Percentiles rank a stretch among this genome's conserved stretches.
Conservation (phyloP, 2,888 invertebrate species). For the Drosophila subsilvestris region DNA sequence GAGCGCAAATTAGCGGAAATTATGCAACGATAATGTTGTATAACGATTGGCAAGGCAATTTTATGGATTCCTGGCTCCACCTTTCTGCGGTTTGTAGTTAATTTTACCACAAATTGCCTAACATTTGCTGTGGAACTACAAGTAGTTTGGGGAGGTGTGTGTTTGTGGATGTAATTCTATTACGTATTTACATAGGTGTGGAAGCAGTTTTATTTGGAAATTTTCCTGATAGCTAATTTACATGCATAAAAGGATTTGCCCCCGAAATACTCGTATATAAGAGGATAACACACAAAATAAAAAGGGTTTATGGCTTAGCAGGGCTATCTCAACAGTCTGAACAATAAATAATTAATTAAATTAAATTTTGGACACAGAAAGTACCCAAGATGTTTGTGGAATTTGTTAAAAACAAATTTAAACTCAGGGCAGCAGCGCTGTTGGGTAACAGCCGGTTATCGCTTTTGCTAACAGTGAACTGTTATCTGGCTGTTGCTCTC, state of each 20-base stretch:
- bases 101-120: conserved; percentile 27
- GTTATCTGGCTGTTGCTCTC: no score
- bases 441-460: no score
- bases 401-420: no score
- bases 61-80: conserved; percentile 22
- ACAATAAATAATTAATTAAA: no score
- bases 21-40: conserved; percentile 66
- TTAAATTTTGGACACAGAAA: no score
- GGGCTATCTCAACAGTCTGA: no score
- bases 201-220: conserved; percentile 16
- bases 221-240: conserved; percentile 27
- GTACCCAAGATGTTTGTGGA: no score
- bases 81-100: conserved; percentile 30
- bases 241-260: conserved; percentile 25
- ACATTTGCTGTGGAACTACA: conserved; percentile 18
- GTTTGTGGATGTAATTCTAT: background rate
- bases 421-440: no score
- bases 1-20: conserved; percentile 67
- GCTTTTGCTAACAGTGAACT: no score
- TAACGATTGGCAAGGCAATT: conserved; percentile 31
- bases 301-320: conserved; percentile 7
- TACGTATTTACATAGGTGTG: background rate
- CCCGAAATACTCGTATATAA: background rate
- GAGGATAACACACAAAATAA: conserved; percentile 13
- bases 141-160: background rate